Evolutionary conservation across 30 jellyfish, hydroid and myxozoan genomes (phyloP), one percentile per base, ranked within the genome.

Genomic region (Aurelia sp.): DNA sequence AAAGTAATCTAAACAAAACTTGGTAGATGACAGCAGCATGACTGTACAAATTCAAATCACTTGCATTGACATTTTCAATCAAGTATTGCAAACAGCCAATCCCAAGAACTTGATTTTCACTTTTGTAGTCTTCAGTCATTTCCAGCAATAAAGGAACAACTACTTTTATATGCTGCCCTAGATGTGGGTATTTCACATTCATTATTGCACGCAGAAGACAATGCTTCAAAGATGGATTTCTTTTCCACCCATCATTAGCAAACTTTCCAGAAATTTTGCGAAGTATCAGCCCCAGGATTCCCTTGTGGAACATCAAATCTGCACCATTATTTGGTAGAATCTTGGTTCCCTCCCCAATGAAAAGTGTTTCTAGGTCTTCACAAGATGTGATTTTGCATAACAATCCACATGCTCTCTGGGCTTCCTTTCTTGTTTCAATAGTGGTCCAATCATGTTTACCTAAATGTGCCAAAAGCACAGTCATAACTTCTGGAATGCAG

Each of bases 11-110:
- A 83, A 76, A 91, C 22, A 91, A 69, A 18, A 72, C 93, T 47
- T 91, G 93, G 62, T 91, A 85, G 11, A 91, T 79, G 33, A 91
- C 74, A 3, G 50, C 96, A 7, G 87, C 96, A 53, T 91, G 93
- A 62, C 86, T 91, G 76, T 77, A 62, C 62, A 85, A 55, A 55
- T 74, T 74, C 80, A 91, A 71, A 21, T 91, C 97, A 73, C 92
- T 76, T 13, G 97, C 88, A 15, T 71, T 82, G 11, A 90, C 97
- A 72, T 90, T 90, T 21, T 74, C 87, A 6, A 90, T 40, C 63
- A 90, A 50, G 50, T 81, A 76, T 15, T 79, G 64, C 72, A 90
- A 64, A 13, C 87, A 66, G 12, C 90, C 82, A 6, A 76, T 76
- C 18, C 97, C 97, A 11, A 90, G 90, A 57, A 84, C 85, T 51